These are phyloP conservation scores for Petroica traversi DNA, from an alignment of 2,113 vertebrate species.

Conservation along the genomic window DNA sequence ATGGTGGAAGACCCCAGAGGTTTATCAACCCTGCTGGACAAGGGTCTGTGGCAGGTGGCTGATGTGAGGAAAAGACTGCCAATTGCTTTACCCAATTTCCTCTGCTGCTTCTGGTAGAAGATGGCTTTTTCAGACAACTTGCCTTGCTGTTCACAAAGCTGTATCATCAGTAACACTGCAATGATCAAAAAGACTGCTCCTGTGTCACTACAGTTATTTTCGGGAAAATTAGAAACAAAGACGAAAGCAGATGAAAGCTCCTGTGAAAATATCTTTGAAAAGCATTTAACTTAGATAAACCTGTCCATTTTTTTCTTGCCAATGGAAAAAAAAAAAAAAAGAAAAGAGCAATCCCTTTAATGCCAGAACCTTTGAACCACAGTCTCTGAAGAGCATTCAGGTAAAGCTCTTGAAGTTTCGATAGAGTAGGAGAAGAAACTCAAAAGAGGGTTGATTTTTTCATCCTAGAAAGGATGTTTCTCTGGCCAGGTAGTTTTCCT, in stretches of 20 bases:
- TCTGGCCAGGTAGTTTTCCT: not conserved
- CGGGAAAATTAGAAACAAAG: slow-evolving; percentile 28
- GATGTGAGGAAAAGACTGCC: not conserved
- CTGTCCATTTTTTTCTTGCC: slow-evolving; percentile 24
- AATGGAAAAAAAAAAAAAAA: not conserved
- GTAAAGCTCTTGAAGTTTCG: not conserved
- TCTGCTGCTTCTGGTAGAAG: not conserved
- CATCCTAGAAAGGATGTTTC: not conserved
- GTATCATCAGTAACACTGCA: not conserved
- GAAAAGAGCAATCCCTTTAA: not conserved
- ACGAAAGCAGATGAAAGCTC: slow-evolving; percentile 44
- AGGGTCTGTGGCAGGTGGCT: not conserved
- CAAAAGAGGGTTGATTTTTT: not conserved
- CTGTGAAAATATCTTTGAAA: slow-evolving; percentile 31
- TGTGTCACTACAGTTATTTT: slow-evolving; percentile 35
- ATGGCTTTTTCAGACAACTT: not conserved
- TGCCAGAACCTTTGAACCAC: slow-evolving; percentile 26
- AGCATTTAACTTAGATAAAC: slow-evolving; percentile 51
- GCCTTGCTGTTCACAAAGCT: slow-evolving; percentile 1
- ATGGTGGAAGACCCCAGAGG: not conserved
- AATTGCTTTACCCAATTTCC: not conserved
- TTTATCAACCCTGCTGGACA: not conserved
- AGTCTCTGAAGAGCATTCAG: not conserved
- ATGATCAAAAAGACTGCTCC: slow-evolving; percentile 46
- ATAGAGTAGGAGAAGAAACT: not conserved